A percentile compares a stretch with the other conserved stretches of the same genome.
phyloP scores from a whole-genome alignment of 1,140 invertebrate genomes.

The Gonioctena quinquepunctata region DNA sequence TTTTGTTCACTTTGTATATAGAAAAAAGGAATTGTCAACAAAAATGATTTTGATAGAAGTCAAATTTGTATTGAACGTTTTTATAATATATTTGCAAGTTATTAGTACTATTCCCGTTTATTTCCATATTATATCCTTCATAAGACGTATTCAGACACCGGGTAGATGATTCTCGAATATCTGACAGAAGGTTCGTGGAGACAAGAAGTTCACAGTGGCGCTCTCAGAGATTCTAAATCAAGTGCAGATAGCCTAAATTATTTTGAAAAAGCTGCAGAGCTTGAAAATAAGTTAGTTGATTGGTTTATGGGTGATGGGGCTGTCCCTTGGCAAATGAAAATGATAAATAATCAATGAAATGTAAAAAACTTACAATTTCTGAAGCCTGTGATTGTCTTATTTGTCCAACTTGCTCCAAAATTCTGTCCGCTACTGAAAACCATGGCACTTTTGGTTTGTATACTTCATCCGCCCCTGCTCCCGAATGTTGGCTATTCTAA shows the following conservation, averaged over 20 bases:
- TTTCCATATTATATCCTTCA: too few relatives aligned
- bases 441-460: conserved; percentile 29
- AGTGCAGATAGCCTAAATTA: too few relatives aligned
- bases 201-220: background rate
- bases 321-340: conserved; percentile 25
- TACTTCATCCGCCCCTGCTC: conserved; percentile 19
- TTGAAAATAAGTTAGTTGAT: conserved; percentile 15
- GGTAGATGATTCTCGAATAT: too few relatives aligned
- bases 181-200: background rate
- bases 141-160: too few relatives aligned
- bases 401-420: background rate
- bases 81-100: too few relatives aligned
- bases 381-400: conserved; percentile 3
- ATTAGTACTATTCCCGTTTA: too few relatives aligned
- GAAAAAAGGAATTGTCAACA: too few relatives aligned
- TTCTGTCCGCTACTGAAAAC: conserved; percentile 22
- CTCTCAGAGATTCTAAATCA: background rate
- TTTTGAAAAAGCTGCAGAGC: background rate
- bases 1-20: too few relatives aligned
- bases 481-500: conserved; percentile 10
- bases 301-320: conserved; percentile 17
- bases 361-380: conserved; percentile 18
- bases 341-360: conserved; percentile 12
- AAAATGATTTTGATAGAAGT: too few relatives aligned
- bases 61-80: too few relatives aligned